These are phyloP conservation scores for Danionella cerebrum DNA, from an alignment of 2,113 vertebrate species.

Conservation along the genomic window DNA sequence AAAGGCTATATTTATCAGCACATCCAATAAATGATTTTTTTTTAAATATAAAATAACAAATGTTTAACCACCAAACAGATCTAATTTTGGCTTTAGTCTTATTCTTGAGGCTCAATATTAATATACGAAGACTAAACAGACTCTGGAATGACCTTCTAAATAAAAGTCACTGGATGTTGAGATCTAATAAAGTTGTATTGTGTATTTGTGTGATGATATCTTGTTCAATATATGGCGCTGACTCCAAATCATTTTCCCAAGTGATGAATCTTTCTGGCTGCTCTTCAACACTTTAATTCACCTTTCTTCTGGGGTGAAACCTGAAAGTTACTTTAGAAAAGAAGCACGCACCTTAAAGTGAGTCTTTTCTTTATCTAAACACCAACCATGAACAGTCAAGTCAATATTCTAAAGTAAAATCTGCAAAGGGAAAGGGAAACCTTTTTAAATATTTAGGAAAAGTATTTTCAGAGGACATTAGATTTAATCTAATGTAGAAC, in stretches of 20 bases:
- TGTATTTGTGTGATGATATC: background rate
- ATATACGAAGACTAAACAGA: background rate
- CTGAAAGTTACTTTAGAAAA: conserved; percentile 17
- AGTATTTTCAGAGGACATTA: too few species aligned
- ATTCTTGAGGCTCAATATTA: background rate
- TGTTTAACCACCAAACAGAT: too few species aligned
- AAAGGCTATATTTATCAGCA: too few species aligned
- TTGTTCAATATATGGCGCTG: background rate
- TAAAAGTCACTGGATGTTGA: background rate
- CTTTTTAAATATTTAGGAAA: too few species aligned
- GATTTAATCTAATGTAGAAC: too few species aligned
- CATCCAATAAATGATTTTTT: too few species aligned
- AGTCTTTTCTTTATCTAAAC: background rate
- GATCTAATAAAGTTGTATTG: background rate
- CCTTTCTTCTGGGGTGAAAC: background rate
- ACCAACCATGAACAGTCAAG: background rate
- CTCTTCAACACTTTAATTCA: background rate
- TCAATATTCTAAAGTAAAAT: conserved; percentile 4
- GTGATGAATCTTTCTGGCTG: conserved; percentile 11
- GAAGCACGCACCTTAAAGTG: conserved; percentile 4
- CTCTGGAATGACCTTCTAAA: too few species aligned
- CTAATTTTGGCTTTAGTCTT: background rate
- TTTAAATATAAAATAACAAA: too few species aligned
- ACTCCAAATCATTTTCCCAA: conserved; percentile 2
- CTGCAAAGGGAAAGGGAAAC: too few species aligned